Evolutionary conservation across 1,140 invertebrate genomes (phyloP).

Genomic region (Drosophila truncata): DNA sequence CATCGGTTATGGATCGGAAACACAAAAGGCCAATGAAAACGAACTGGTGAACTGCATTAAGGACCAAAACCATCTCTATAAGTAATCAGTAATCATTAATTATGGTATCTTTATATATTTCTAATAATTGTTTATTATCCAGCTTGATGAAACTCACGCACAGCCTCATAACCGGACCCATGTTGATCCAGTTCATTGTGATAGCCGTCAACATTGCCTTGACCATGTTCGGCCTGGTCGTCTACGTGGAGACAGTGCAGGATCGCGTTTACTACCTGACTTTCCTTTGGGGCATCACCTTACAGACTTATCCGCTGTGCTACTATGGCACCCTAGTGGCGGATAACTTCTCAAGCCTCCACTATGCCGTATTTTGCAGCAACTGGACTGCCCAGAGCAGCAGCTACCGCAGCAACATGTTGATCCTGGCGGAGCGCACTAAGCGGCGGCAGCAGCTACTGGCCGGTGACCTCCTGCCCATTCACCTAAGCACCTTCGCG

Average conservation of each 20-base stretch:
- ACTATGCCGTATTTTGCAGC: slow-evolving; percentile 58
- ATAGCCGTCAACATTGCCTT: slow-evolving; percentile 58
- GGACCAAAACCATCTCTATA: slow-evolving; percentile 64
- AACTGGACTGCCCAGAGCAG: slow-evolving; percentile 73
- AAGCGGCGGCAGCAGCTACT: slow-evolving; percentile 24
- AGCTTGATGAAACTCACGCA: slow-evolving; percentile 51
- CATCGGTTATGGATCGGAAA: slow-evolving; percentile 42
- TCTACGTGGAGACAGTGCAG: slow-evolving; percentile 42
- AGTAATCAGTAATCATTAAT: slow-evolving; percentile 9
- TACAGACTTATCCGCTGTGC: slow-evolving; percentile 68
- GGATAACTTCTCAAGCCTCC: slow-evolving; percentile 42
- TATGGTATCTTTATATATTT: no score
- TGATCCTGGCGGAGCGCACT: slow-evolving; percentile 66
- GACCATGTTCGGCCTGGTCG: slow-evolving; percentile 43
- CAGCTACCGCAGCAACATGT: slow-evolving; percentile 39
- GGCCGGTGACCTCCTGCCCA: slow-evolving; percentile 65
- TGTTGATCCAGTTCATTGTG: slow-evolving; percentile 71
- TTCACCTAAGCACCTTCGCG: slow-evolving; percentile 70
- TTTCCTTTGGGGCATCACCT: slow-evolving; percentile 43
- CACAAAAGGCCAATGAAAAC: slow-evolving; percentile 35
- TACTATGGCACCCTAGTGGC: slow-evolving; percentile 70
- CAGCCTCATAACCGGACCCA: slow-evolving; percentile 57
- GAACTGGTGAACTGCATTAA: slow-evolving; percentile 53
- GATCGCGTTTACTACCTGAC: slow-evolving; percentile 45
- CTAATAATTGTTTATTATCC: neutral